Evolutionary conservation across 2,113 vertebrate genomes (phyloP).

Genomic region (Nerophis ophidion): DNA sequence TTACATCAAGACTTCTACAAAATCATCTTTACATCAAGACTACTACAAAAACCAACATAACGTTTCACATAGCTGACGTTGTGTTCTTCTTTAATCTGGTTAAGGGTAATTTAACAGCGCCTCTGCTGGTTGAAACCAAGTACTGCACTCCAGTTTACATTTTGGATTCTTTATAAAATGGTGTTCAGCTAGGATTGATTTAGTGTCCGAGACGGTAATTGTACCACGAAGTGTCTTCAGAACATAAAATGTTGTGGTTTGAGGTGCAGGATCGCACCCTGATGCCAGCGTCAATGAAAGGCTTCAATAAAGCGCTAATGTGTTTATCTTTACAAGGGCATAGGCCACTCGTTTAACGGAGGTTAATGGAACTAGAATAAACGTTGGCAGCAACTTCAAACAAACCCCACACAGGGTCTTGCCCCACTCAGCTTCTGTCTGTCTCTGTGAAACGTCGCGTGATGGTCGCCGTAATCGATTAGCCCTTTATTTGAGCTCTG

Average conservation of each 20-base stretch:
- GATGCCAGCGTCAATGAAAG: slow-evolving; percentile 5
- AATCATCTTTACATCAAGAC: no score
- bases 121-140: no score
- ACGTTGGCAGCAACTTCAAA: slow-evolving; percentile 31
- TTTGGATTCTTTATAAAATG: no score
- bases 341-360: neutral
- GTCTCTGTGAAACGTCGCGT: slow-evolving; percentile 14
- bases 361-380: slow-evolving; percentile 28
- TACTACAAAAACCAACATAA: no score
- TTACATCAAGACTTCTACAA: no score
- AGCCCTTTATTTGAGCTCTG: slow-evolving; percentile 17
- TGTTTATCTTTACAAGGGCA: slow-evolving; percentile 17
- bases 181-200: neutral
- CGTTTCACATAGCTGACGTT: no score
- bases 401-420: slow-evolving; percentile 24
- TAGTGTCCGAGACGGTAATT: no score
- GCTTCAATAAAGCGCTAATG: slow-evolving; percentile 13
- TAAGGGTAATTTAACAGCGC: no score
- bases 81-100: no score
- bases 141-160: slow-evolving; percentile 1
- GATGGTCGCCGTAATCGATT: slow-evolving; percentile 50
- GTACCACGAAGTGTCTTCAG: slow-evolving; percentile 4
- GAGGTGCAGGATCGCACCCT: neutral
- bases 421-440: slow-evolving; percentile 41
- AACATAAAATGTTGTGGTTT: slow-evolving; percentile 11